Conservation (phyloP, 2,888 invertebrate species). For the Perizoma affinitatum region DNA sequence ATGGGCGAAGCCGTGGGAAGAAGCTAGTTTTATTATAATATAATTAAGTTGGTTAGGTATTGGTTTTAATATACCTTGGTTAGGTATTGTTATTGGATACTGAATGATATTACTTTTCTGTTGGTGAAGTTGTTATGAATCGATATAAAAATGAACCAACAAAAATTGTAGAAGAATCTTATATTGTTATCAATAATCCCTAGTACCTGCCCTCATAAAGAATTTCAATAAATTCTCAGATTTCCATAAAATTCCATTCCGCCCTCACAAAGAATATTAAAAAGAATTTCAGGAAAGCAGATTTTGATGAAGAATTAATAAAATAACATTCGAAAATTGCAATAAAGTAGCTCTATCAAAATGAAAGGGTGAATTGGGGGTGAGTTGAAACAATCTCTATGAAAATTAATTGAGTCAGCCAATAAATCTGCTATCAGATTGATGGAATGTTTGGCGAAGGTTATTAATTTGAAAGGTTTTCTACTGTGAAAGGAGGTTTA, state of each 20-base stretch:
- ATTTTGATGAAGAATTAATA: not conserved
- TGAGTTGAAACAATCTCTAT: conserved; percentile 25
- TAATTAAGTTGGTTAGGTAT: no score
- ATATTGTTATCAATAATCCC: no score
- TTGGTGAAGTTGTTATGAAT: no score
- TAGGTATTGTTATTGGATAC: no score
- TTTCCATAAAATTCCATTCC: conserved; percentile 5
- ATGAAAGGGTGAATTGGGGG: conserved; percentile 25
- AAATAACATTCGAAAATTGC: conserved; percentile 9
- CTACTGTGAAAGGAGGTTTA: conserved; percentile 27
- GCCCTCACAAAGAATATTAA: not conserved
- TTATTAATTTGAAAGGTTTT: conserved; percentile 28
- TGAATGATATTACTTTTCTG: no score
- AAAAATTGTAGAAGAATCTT: no score
- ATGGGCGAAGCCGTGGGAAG: no score
- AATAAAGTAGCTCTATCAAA: conserved; percentile 18
- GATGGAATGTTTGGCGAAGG: conserved; percentile 28
- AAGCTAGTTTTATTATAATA: no score
- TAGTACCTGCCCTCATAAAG: not conserved
- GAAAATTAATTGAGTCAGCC: conserved; percentile 31
- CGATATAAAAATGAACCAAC: no score
- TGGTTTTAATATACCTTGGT: no score
- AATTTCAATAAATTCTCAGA: conserved; percentile 3
- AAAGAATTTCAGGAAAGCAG: not conserved
- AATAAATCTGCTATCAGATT: conserved; percentile 26